A percentile compares a stretch with the other conserved stretches of the same genome.
These are phyloP conservation scores for Papilio protenor DNA, from an alignment of 2,888 invertebrate species.

Conservation along the genomic window DNA sequence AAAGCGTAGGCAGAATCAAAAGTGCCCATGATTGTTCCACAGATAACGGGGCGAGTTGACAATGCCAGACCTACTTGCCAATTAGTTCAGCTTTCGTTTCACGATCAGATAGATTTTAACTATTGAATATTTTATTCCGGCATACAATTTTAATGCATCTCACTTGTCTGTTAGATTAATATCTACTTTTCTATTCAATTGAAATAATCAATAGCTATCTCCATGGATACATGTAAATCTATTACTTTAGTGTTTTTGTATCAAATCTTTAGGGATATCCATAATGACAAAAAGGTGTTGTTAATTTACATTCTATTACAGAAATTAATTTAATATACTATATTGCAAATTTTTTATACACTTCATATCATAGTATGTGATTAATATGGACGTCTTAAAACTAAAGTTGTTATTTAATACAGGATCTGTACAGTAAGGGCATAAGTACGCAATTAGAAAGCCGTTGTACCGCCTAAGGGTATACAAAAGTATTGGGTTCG, in stretches of 20 bases:
- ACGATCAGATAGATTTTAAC: conserved; percentile 62
- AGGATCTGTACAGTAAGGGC: conserved; percentile 50
- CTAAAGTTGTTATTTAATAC: conserved; percentile 32
- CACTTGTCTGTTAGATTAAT: conserved; percentile 7
- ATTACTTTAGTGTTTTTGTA: too few relatives aligned
- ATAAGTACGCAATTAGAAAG: conserved; percentile 72
- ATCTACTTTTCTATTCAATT: conserved; percentile 16
- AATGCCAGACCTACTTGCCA: conserved; percentile 70
- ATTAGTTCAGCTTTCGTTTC: conserved; percentile 60
- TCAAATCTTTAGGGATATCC: too few relatives aligned
- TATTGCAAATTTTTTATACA: neutral
- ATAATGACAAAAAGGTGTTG: too few relatives aligned
- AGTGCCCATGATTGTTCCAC: conserved; percentile 25
- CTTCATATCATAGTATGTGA: conserved; percentile 30
- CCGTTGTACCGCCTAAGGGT: conserved; percentile 65
- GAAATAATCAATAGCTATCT: too few relatives aligned
- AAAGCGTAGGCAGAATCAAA: conserved; percentile 25
- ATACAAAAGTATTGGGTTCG: conserved; percentile 72
- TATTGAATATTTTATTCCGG: conserved; percentile 15
- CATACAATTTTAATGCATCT: neutral
- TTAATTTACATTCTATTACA: neutral
- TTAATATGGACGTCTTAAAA: conserved; percentile 20
- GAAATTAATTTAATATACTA: neutral
- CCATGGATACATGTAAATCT: too few relatives aligned
- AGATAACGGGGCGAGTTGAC: conserved; percentile 49